Percentiles rank a stretch among this genome's conserved stretches.
Evolutionary conservation across 2,888 invertebrate genomes (phyloP).

Genomic region (Liposcelis brunnea): DNA sequence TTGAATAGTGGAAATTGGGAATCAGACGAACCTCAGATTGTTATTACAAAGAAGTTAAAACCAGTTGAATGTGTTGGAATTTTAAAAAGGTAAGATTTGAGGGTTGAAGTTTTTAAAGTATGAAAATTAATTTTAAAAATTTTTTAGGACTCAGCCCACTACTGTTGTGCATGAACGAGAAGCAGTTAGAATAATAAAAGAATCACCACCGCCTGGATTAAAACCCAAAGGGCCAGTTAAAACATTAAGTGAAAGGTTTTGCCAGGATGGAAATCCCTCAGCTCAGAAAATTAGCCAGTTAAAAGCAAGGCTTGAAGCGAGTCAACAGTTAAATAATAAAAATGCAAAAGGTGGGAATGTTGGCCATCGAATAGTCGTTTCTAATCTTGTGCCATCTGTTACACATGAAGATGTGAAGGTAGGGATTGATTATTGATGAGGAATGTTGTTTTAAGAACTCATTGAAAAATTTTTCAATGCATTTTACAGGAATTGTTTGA

Average conservation of each 20-base stretch:
- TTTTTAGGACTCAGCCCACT: neutral
- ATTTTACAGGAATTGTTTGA: slow-evolving; percentile 69
- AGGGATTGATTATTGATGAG: no score
- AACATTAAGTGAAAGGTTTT: slow-evolving; percentile 16
- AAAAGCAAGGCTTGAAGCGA: slow-evolving; percentile 2
- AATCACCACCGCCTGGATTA: slow-evolving; percentile 20
- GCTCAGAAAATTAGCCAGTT: slow-evolving; percentile 7
- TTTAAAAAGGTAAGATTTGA: neutral
- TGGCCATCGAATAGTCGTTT: slow-evolving; percentile 76
- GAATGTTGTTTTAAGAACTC: no score
- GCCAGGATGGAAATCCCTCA: slow-evolving; percentile 1
- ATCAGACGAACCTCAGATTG: neutral
- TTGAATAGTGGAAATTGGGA: neutral
- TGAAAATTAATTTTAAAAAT: neutral
- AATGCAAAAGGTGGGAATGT: slow-evolving; percentile 21
- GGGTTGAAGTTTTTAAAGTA: neutral
- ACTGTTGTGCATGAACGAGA: slow-evolving; percentile 1
- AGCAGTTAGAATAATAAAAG: neutral
- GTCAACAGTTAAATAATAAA: no score
- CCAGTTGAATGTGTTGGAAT: neutral
- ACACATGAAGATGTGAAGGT: slow-evolving; percentile 83
- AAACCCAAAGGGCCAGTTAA: slow-evolving; percentile 23
- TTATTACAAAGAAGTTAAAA: neutral
- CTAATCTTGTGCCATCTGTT: slow-evolving; percentile 72
- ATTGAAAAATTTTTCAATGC: no score